Evolutionary conservation across 2,888 invertebrate species (phyloP).

Genomic region (Petrolisthes cinctipes): DNA sequence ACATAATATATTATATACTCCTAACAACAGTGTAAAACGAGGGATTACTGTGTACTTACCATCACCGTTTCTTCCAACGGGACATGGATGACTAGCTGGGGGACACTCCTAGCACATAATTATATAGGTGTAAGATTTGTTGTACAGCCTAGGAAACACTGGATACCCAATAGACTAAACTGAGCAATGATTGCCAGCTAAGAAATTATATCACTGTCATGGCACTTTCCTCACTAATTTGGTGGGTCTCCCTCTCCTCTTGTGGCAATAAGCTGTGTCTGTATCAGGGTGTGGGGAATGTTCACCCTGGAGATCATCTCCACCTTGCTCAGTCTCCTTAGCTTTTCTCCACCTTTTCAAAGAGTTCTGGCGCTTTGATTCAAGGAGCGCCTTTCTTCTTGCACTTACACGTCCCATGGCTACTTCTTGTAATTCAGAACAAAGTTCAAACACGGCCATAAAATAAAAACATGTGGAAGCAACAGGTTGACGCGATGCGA

Average conservation of each 20-base stretch:
- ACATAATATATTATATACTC: too few relatives aligned
- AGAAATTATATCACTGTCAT: neutral
- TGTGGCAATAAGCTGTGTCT: conserved; percentile 17
- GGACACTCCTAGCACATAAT: too few relatives aligned
- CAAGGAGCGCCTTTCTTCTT: conserved; percentile 4
- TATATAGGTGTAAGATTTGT: too few relatives aligned
- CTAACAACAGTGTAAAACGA: too few relatives aligned
- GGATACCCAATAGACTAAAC: too few relatives aligned
- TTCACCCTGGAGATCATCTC: too few relatives aligned
- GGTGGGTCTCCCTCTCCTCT: neutral
- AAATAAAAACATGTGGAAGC: neutral
- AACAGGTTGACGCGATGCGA: neutral
- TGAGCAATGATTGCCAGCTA: neutral
- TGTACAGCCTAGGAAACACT: too few relatives aligned
- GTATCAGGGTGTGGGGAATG: neutral
- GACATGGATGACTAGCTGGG: too few relatives aligned
- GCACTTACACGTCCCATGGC: neutral
- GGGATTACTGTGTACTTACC: too few relatives aligned
- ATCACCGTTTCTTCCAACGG: too few relatives aligned
- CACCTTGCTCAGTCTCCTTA: neutral
- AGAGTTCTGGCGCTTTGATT: neutral
- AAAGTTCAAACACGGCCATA: neutral
- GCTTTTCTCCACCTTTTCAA: conserved; percentile 20
- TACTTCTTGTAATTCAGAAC: neutral
- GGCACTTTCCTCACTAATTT: neutral